Evolutionary conservation across 2,888 invertebrate species (phyloP).

Genomic region (Nymphalis urticae): DNA sequence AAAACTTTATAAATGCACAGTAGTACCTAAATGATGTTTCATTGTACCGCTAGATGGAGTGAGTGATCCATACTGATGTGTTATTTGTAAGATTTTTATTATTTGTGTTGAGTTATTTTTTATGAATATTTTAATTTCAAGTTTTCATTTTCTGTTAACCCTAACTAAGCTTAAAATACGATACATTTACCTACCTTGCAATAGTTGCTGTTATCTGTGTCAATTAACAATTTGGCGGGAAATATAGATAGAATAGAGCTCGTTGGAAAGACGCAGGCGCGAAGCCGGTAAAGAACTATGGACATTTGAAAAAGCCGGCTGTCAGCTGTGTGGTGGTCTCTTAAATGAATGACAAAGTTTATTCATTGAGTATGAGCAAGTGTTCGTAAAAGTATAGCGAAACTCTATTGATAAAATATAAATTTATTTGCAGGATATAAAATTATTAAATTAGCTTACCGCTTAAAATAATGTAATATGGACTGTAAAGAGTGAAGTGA

Average conservation of each 20-base stretch:
- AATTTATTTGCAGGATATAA: not conserved
- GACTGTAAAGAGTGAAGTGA: constrained; percentile 22
- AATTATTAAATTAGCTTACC: not conserved
- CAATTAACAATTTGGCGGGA: constrained; percentile 35
- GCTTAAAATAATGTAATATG: constrained; percentile 14
- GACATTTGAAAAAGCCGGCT: constrained; percentile 59
- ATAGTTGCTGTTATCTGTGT: constrained; percentile 14
- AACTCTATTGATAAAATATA: not conserved
- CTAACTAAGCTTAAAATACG: not conserved
- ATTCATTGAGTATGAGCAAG: constrained; percentile 43
- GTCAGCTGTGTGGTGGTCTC: constrained; percentile 45
- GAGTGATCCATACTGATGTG: no score
- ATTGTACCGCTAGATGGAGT: no score
- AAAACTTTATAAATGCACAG: not conserved
- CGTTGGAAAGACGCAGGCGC: constrained; percentile 50
- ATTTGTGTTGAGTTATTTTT: no score
- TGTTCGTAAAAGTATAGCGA: constrained; percentile 32
- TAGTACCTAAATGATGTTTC: no score
- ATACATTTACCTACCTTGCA: not conserved
- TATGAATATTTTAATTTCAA: not conserved
- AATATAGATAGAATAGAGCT: constrained; percentile 34
- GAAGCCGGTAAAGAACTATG: constrained; percentile 39
- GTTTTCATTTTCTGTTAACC: not conserved
- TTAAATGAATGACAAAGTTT: constrained; percentile 43
- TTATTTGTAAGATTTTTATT: no score